Conservation (phyloP, 1,140 invertebrate genomes). For the Atopsyche davidsoni region DNA sequence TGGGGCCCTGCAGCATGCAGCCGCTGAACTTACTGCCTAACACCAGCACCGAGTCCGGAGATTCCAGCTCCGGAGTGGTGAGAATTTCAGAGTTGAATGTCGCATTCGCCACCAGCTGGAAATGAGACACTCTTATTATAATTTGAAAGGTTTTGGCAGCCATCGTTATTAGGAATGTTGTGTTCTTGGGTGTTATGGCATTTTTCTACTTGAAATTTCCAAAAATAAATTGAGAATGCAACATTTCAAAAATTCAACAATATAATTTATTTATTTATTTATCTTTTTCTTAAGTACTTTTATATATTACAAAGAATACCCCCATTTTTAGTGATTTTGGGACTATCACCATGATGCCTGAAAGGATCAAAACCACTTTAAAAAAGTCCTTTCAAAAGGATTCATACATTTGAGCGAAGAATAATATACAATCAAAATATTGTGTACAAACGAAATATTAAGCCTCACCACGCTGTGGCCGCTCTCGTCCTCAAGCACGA, state of each 20-base stretch:
- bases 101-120: slow-evolving; percentile 68
- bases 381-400: background rate
- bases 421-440: background rate
- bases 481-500: slow-evolving; percentile 42
- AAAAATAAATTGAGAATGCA: too few relatives aligned
- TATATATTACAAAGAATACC: too few relatives aligned
- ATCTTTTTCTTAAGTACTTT: too few relatives aligned
- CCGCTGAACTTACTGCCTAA: slow-evolving; percentile 76
- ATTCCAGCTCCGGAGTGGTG: slow-evolving; percentile 59
- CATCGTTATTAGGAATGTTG: too few relatives aligned
- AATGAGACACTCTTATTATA: slow-evolving; percentile 15
- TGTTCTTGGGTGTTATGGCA: too few relatives aligned
- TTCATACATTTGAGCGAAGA: background rate
- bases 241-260: too few relatives aligned
- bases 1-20: slow-evolving; percentile 77
- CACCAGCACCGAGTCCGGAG: slow-evolving; percentile 56
- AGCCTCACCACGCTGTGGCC: slow-evolving; percentile 34
- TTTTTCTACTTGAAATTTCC: too few relatives aligned
- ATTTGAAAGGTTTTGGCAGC: background rate
- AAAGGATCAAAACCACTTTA: too few relatives aligned
- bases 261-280: too few relatives aligned
- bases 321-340: too few relatives aligned
- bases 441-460: background rate
- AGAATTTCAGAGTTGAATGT: slow-evolving; percentile 70
- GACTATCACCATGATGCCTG: too few relatives aligned